Base-by-base conservation (phyloP, 2,113 vertebrate species). In the Phocoena phocoena region DNA sequence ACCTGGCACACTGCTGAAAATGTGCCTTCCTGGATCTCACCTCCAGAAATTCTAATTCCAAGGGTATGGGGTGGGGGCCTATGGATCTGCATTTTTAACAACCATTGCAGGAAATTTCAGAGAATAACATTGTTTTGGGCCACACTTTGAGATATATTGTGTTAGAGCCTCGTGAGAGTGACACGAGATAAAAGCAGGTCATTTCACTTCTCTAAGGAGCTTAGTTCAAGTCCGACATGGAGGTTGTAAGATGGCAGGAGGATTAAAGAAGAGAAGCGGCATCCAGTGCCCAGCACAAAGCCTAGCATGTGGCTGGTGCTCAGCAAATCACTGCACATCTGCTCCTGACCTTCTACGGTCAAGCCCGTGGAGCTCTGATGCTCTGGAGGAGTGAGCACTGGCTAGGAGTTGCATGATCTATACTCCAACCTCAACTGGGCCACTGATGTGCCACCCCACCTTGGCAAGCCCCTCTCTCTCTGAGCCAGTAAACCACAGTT, bases 11-110 rank as follows among this genome's bases (percentile, higher is more conserved):
- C 18, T 3, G 17, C 26, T 41, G 70, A 55, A 87, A 76, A 28
- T 2, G 33, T 0, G 6, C 47, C 74, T 88, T 50, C 36, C 73
- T 58, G 68, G n/a, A 3, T 82, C 18, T 60, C 9, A 38, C 20
- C 20, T 90, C n/a, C 90, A 95, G 82, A 50, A 90, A 88, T 73
- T 41, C 90, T 79, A 44, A 93, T 62, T 71, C 76, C 20, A 28
- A 3, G 9, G 63, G 17, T n/a, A 50, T 85, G 38, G 36, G 25
- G 28, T n/a, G 20, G 62, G 8, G 21, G 26, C 62, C 36, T 18
- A 63, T 12, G 28, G 20, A 47, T 60, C 53, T 60, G 33, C 25
- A 10, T 44, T 93, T 63, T 47, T 44, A 63, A 41, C 2, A 67
- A 47, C 50, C 15, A 36, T 8, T 7, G 33, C 23, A 73, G 55